A percentile compares a stretch with the other conserved stretches of the same genome.
Conservation (phyloP, 2,888 invertebrate species). For the Euplexia lucipara region DNA sequence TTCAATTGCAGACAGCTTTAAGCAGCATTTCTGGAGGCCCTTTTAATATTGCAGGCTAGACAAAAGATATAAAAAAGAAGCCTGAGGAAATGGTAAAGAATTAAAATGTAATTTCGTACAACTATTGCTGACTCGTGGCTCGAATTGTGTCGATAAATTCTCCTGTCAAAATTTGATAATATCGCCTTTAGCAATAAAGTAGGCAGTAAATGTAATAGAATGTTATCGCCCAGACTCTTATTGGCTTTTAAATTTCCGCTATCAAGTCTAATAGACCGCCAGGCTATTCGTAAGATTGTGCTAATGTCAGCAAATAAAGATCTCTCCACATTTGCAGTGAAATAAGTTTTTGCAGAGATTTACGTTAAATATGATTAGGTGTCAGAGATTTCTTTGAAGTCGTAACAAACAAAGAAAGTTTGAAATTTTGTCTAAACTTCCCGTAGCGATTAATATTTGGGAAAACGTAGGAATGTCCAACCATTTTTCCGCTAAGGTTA, state of each 20-base stretch:
- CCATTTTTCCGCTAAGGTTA: constrained; percentile 45
- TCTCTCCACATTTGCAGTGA: constrained; percentile 26
- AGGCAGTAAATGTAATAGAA: constrained; percentile 48
- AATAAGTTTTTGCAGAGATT: constrained; percentile 15
- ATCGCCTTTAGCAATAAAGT: constrained; percentile 54
- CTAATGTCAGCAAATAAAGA: constrained; percentile 29
- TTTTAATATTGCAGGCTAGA: constrained; percentile 38
- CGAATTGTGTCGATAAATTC: constrained; percentile 55
- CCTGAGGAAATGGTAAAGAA: constrained; percentile 39
- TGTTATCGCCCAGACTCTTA: constrained; percentile 28
- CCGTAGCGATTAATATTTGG: constrained; percentile 30
- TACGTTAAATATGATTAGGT: constrained; percentile 29
- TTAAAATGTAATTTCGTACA: constrained; percentile 46
- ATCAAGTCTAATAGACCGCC: constrained; percentile 22
- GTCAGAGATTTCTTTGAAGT: constrained; percentile 13
- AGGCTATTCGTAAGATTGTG: constrained; percentile 22
- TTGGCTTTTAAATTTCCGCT: constrained; percentile 33
- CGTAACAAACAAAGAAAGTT: constrained; percentile 36
- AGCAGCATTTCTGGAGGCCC: not conserved
- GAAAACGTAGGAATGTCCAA: too few species aligned
- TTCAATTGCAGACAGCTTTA: constrained; percentile 18
- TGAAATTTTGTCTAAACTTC: constrained; percentile 33
- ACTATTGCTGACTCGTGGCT: constrained; percentile 48
- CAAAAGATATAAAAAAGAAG: constrained; percentile 35
- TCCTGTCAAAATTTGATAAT: constrained; percentile 58